Evolutionary conservation across 2,797 vertebrate genomes (phyloP).

Genomic region (Muscicapa comitata): DNA sequence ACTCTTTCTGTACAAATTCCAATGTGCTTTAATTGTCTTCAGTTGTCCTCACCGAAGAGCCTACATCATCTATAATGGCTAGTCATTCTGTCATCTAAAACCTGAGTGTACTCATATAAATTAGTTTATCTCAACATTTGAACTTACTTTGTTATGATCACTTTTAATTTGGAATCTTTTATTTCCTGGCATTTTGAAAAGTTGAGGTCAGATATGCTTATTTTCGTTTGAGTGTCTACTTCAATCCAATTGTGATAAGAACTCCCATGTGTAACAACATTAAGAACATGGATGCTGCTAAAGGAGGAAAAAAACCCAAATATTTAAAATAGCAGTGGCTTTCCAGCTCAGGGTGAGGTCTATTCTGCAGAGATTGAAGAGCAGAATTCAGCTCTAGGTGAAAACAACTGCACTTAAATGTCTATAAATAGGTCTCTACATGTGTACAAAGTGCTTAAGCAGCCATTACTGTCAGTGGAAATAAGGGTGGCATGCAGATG

Average conservation of each 20-base stretch:
- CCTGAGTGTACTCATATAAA: neutral
- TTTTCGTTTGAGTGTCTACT: neutral
- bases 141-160: neutral
- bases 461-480: neutral
- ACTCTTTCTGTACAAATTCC: neutral
- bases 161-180: neutral
- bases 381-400: neutral
- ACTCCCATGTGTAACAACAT: neutral
- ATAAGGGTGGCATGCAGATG: neutral
- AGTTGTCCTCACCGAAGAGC: neutral
- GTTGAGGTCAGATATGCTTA: neutral
- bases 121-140: neutral
- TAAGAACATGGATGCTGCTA: neutral
- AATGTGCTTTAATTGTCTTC: neutral
- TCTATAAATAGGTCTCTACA: neutral
- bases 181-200: neutral
- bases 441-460: neutral
- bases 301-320: neutral
- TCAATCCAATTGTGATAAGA: neutral
- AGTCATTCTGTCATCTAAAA: neutral
- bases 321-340: neutral
- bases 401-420: neutral
- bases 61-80: neutral
- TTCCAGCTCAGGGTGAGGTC: neutral
- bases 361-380: neutral